Conservation (phyloP, 2,113 vertebrate genomes). For the Periophthalmodon schlosseri region DNA sequence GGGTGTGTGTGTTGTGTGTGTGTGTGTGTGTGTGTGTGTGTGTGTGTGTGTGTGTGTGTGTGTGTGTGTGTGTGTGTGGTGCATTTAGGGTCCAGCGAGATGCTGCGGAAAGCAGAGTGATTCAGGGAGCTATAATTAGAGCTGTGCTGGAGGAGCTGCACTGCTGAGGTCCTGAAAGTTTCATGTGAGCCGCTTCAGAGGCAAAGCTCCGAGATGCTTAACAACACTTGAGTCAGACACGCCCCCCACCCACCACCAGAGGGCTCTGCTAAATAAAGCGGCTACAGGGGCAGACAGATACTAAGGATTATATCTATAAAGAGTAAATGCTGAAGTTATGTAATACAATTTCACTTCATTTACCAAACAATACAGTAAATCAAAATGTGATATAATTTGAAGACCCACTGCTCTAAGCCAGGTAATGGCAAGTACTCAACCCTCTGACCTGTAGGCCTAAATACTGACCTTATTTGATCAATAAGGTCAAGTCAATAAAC, state of each 20-base stretch:
- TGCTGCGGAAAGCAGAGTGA: slow-evolving; percentile 40
- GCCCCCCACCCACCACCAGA: neutral
- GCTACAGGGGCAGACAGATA: neutral
- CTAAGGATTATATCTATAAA: neutral
- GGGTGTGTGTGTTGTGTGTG: no score
- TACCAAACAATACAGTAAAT: no score
- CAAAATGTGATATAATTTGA: no score
- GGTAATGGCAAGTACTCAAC: no score
- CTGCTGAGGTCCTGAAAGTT: slow-evolving; percentile 69
- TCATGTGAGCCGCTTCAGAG: slow-evolving; percentile 56
- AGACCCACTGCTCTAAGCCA: no score
- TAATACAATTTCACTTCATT: neutral
- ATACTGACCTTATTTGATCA: no score
- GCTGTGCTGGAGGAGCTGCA: slow-evolving; percentile 41
- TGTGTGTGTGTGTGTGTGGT: neutral
- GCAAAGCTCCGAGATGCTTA: slow-evolving; percentile 26
- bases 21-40: slow-evolving; percentile 11
- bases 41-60: neutral
- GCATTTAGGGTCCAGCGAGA: slow-evolving; percentile 20
- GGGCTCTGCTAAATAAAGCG: neutral
- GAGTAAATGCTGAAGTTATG: neutral
- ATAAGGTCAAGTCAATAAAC: no score
- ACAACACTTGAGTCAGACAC: slow-evolving; percentile 8
- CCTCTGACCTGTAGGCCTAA: no score
- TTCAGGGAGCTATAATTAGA: slow-evolving; percentile 70